Evolutionary conservation across 2,113 vertebrate species (phyloP), one percentile per base, ranked within the genome.

Genomic region (Calonectris borealis): DNA sequence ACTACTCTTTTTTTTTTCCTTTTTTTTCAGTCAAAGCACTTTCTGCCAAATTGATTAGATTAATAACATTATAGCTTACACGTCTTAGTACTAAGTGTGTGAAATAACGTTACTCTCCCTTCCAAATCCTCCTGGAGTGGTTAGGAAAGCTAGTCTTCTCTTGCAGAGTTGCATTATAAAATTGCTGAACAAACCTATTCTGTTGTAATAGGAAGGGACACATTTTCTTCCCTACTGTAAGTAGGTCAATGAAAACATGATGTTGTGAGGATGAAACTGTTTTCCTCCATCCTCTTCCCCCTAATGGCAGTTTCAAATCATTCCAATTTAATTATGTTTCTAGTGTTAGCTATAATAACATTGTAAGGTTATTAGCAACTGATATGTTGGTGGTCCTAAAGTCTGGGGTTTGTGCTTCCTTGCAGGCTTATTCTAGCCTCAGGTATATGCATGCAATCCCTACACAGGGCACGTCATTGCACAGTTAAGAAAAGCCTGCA

Each of bases 221-320:
- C 26, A 54, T 94, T 96, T 96, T 94, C 90, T 76, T 92, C 77
- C 44, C 44, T 79, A 6, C 72, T 75, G 11, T 94, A 97, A 97
- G 81, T 97, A 98, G 95, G 97, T 96, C 96, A 98, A 93, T 80
- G 88, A 85, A 98, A 96, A 97, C 93, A 92, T n/a, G 86, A 90
- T 86, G 88, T 92, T 90, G 88, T 84, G 65, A 90, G 62, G 54
- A 96, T 91, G 91, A 95, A 92, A 81, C 75, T 61, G 58, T 89
- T 96, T 90, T 66, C 48, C 69, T 89, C 82, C 2, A 0, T 73
- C 36, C 58, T 95, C 69, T 87, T 92, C 42, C 69, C 54, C 38
- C 60, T 77, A 91, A 83, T 40, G 65, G 79, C 60, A 94, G 58
- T 89, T 95, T 93, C 88, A 93, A 95, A 93, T 94, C 16, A 69